Conservation (phyloP, 1,140 invertebrate species). For the Leptinotarsa lineolata region DNA sequence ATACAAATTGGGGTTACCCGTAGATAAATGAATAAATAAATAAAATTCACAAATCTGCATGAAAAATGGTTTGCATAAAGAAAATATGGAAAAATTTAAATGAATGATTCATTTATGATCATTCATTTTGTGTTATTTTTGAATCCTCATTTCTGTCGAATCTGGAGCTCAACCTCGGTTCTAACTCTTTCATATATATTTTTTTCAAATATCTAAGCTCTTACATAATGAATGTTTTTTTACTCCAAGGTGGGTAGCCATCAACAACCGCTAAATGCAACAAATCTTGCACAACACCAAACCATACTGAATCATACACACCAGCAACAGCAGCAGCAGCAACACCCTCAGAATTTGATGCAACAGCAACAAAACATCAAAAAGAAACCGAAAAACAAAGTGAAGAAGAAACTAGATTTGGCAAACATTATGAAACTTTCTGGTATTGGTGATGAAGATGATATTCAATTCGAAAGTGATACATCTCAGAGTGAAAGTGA, state of each 20-base stretch:
- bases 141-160: too few species aligned
- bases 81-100: too few species aligned
- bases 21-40: too few species aligned
- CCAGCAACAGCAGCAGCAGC: constrained; percentile 28
- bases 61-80: too few species aligned
- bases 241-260: constrained; percentile 36
- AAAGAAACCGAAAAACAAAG: constrained; percentile 54
- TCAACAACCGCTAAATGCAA: constrained; percentile 41
- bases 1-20: too few species aligned
- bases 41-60: too few species aligned
- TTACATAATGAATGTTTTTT: too few species aligned
- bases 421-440: constrained; percentile 64
- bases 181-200: not conserved
- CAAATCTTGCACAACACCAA: constrained; percentile 34
- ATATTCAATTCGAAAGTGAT: constrained; percentile 55
- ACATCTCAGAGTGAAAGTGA: constrained; percentile 53
- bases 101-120: too few species aligned
- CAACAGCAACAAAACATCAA: constrained; percentile 41
- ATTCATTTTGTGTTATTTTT: too few species aligned
- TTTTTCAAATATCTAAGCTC: not conserved
- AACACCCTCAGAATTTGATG: constrained; percentile 33
- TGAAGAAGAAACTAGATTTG: constrained; percentile 60
- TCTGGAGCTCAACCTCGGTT: too few species aligned
- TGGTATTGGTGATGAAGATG: constrained; percentile 55
- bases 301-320: constrained; percentile 36